phyloP scores from a whole-genome alignment of 2,888 invertebrate species.

The Xanthorhoe spadicearia region DNA sequence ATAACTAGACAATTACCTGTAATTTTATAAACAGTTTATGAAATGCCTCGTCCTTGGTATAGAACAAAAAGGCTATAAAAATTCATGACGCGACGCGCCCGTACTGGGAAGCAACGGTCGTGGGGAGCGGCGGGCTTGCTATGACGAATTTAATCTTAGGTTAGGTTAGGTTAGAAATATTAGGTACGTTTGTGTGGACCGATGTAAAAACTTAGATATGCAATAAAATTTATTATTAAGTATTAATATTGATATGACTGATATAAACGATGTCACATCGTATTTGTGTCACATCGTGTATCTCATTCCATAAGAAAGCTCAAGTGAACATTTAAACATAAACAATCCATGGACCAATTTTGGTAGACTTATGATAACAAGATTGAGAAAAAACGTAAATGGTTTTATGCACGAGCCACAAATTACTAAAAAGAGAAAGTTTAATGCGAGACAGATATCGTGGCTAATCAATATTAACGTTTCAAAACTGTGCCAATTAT shows the following conservation, averaged over 20 bases:
- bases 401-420: slow-evolving; percentile 19
- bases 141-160: slow-evolving; percentile 46
- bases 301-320: too few relatives aligned
- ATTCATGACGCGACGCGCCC: slow-evolving; percentile 59
- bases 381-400: not conserved
- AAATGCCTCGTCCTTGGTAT: slow-evolving; percentile 48
- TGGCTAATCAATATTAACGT: slow-evolving; percentile 17
- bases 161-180: too few relatives aligned
- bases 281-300: too few relatives aligned
- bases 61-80: slow-evolving; percentile 58
- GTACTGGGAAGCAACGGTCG: slow-evolving; percentile 66
- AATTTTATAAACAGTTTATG: slow-evolving; percentile 38
- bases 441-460: slow-evolving; percentile 13
- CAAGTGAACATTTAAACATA: not conserved
- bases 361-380: not conserved
- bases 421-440: slow-evolving; percentile 30
- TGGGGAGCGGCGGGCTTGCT: slow-evolving; percentile 48
- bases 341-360: not conserved
- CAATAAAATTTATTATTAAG: too few relatives aligned
- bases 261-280: too few relatives aligned
- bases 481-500: not conserved
- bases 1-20: slow-evolving; percentile 35
- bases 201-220: too few relatives aligned
- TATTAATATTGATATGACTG: too few relatives aligned
- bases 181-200: too few relatives aligned